Conservation (phyloP, 2,888 invertebrate genomes). For the Lasioglossum villosulum region DNA sequence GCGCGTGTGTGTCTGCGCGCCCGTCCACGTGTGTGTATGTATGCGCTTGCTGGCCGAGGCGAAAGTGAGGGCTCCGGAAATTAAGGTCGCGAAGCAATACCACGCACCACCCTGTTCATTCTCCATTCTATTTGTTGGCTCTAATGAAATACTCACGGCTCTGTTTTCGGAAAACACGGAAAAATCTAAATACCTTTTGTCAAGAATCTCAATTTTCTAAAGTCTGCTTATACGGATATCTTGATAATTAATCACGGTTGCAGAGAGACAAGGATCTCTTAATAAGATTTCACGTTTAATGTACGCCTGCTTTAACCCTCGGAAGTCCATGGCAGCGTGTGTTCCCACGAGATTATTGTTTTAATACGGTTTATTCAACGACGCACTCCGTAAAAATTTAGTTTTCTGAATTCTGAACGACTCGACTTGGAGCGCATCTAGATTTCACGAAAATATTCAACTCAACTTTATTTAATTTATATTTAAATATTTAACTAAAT, state of each 20-base stretch:
- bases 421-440: too few relatives aligned
- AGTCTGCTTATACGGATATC: background rate
- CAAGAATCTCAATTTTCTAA: background rate
- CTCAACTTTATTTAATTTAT: too few relatives aligned
- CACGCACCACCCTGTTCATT: slow-evolving; percentile 38
- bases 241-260: background rate
- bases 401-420: too few relatives aligned
- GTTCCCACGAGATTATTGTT: background rate
- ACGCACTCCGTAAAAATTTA: too few relatives aligned
- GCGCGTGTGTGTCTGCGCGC: background rate
- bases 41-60: slow-evolving; percentile 30
- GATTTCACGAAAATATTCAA: too few relatives aligned
- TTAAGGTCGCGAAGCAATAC: slow-evolving; percentile 63
- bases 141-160: slow-evolving; percentile 39
- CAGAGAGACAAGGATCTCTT: background rate
- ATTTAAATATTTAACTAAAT: too few relatives aligned
- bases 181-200: background rate
- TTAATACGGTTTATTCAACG: background rate
- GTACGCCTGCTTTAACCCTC: background rate
- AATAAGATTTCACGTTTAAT: background rate
- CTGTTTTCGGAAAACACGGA: slow-evolving; percentile 9
- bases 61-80: slow-evolving; percentile 66
- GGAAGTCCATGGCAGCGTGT: background rate
- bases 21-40: background rate
- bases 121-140: slow-evolving; percentile 37